Percentiles rank a stretch among this genome's conserved stretches.
Conservation (phyloP, 2,797 vertebrate genomes). For the Crenichthys baileyi region DNA sequence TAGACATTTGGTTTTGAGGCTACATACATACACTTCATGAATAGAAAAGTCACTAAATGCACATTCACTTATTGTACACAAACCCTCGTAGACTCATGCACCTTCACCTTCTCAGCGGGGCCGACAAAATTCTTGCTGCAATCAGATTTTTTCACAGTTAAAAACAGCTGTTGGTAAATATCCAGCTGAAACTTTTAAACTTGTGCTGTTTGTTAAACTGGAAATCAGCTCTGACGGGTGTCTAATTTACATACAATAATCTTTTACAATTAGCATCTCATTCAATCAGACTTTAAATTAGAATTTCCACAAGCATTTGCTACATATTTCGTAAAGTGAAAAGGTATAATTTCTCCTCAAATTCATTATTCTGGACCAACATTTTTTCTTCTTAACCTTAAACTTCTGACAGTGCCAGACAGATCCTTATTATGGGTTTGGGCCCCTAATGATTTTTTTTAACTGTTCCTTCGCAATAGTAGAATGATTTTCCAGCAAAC, state of each 20-base stretch:
- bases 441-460: neutral
- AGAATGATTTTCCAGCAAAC: neutral
- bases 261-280: slow-evolving; percentile 13
- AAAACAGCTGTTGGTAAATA: slow-evolving; percentile 10
- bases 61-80: neutral
- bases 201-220: neutral
- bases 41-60: neutral
- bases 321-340: neutral
- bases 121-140: neutral
- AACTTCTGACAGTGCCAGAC: neutral
- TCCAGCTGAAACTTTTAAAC: slow-evolving; percentile 11
- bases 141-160: slow-evolving; percentile 55
- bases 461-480: neutral
- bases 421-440: neutral
- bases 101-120: slow-evolving; percentile 5
- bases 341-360: slow-evolving; percentile 13
- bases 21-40: slow-evolving; percentile 31
- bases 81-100: neutral
- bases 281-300: slow-evolving; percentile 10
- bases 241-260: slow-evolving; percentile 1
- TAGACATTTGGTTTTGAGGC: slow-evolving; percentile 60
- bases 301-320: slow-evolving; percentile 20
- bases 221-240: slow-evolving; percentile 12
- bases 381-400: neutral
- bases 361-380: slow-evolving; percentile 18